Percentiles rank a stretch among this genome's conserved stretches.
Evolutionary conservation across 2,888 invertebrate species (phyloP).

Genomic region (Drosophila affinis): DNA sequence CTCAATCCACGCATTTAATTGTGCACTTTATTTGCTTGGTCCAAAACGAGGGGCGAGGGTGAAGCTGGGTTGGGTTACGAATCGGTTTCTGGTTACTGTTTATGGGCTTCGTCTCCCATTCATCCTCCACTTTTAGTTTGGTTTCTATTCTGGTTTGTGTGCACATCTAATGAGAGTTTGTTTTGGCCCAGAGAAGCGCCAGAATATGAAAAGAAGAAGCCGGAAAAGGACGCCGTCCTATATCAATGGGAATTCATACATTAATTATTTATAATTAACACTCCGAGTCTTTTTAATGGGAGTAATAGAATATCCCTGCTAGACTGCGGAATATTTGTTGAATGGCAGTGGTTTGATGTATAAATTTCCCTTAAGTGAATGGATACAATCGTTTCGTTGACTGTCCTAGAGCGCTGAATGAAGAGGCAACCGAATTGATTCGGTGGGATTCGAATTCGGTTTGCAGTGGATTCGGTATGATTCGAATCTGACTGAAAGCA

Average conservation of each 20-base stretch:
- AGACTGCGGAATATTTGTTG: not conserved
- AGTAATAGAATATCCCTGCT: no score
- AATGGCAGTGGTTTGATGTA: no score
- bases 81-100: conserved; percentile 29
- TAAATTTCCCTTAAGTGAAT: not conserved
- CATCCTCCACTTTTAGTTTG: conserved; percentile 8
- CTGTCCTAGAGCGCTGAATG: no score
- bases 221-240: not conserved
- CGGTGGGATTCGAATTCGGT: no score
- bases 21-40: conserved; percentile 64
- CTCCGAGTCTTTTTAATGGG: not conserved
- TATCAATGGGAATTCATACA: not conserved
- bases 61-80: conserved; percentile 4
- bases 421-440: no score
- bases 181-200: conserved; percentile 8
- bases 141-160: conserved; percentile 34
- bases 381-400: not conserved
- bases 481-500: no score
- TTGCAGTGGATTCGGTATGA: no score
- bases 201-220: not conserved
- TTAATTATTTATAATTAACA: not conserved
- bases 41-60: not conserved
- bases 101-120: conserved; percentile 19
- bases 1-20: conserved; percentile 56
- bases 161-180: conserved; percentile 58